Conservation (phyloP, 2,113 vertebrate species). For the Willisornis vidua region DNA sequence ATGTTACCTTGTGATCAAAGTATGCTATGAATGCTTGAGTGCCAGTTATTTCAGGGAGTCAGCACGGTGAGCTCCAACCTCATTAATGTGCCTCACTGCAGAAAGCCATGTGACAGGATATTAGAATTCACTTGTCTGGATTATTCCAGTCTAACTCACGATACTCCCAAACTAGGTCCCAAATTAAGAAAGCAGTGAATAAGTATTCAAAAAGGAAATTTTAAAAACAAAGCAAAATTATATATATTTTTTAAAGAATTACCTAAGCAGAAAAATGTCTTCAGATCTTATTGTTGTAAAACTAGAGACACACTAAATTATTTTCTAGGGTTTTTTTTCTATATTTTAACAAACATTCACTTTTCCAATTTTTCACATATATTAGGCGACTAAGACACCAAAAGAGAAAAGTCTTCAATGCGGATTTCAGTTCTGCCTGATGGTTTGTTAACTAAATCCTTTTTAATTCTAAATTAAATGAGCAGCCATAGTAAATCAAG, state of each 20-base stretch:
- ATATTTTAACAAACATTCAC: neutral
- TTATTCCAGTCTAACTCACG: neutral
- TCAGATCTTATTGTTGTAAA: neutral
- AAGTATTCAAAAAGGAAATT: neutral
- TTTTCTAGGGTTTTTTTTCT: neutral
- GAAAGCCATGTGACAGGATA: neutral
- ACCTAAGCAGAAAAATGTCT: neutral
- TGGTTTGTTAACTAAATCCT: neutral
- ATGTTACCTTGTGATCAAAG: neutral
- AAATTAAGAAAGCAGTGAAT: neutral
- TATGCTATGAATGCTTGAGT: neutral
- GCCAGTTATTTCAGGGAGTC: neutral
- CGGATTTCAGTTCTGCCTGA: neutral
- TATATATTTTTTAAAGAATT: neutral
- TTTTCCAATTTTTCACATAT: neutral
- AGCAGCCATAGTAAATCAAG: neutral
- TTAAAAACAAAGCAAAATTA: neutral
- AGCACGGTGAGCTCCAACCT: neutral
- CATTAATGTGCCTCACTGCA: neutral
- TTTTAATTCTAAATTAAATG: neutral
- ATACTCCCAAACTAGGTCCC: neutral
- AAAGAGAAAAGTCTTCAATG: neutral
- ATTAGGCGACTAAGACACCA: neutral
- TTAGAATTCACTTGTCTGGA: neutral
- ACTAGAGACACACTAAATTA: neutral